Evolutionary conservation across 2,888 invertebrate genomes (phyloP), one percentile per base, ranked within the genome.

Genomic region (Ptilodon capucinus): DNA sequence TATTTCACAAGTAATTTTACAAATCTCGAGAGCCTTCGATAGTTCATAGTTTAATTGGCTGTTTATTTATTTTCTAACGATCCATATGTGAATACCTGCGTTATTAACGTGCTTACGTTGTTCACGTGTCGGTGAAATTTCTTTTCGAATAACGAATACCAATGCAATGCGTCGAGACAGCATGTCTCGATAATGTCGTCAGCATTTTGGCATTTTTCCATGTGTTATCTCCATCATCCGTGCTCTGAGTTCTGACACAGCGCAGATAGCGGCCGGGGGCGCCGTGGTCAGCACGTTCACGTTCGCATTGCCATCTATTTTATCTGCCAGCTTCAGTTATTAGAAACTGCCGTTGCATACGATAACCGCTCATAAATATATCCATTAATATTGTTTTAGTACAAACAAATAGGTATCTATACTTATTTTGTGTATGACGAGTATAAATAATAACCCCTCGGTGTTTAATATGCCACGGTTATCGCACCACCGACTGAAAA

Each of bases 171-270:
- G 46, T 48, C 59, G 68, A 81, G 81, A 83, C 80, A 64, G 71
- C 67, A 51, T 75, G 81, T 76, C 80, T 74, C 68, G 65, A 64
- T 60, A 69, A 64, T 70, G 69, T 68, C 60, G 62, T 67, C 64
- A 61, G 51, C 45, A 50, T 61, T 64, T 80, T 80, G 83, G 79
- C 78, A 77, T 72, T 50, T 59, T 50, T 74, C 79, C 80, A 81
- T 64, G 54, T 45, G 45, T 56, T 51, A 48, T 59, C 40, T 36
- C 41, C 46, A 42, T 38, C 23, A 16, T 17, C n/a, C 28, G 13
- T 30, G 35, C 34, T 40, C 28, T 41, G 21, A 19, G 13, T n/a
- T n/a, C n/a, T 30, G 41, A 41, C 25, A 17, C 28, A 28, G 16
- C 25, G 34, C 28, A 46, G 49, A 39, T 45, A 44, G 40, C 34